Evolutionary conservation across 2,888 invertebrate species (phyloP).

Genomic region (Calliscelio sp.): DNA sequence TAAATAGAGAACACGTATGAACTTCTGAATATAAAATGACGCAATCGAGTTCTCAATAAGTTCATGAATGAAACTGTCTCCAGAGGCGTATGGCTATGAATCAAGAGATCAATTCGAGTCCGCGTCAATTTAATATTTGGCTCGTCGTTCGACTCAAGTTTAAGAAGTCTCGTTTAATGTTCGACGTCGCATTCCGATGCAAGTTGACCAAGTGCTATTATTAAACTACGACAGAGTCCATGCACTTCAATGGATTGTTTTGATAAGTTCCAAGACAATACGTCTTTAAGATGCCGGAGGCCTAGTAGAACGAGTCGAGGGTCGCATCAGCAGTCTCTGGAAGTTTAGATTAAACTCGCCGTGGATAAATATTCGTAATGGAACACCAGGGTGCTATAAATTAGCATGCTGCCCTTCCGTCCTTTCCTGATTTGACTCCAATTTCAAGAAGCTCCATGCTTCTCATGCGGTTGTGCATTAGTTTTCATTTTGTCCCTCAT

Average conservation of each 20-base stretch:
- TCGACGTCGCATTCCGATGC: slow-evolving; percentile 21
- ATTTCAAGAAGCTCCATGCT: slow-evolving; percentile 73
- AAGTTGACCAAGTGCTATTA: slow-evolving; percentile 50
- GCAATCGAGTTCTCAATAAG: slow-evolving; percentile 68
- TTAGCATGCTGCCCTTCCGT: slow-evolving; percentile 85
- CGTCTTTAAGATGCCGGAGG: slow-evolving; percentile 84
- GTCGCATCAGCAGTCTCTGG: slow-evolving; percentile 82
- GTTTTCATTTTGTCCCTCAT: slow-evolving; percentile 70
- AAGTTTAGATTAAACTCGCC: slow-evolving; percentile 86
- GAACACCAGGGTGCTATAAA: slow-evolving; percentile 86
- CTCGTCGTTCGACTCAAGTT: slow-evolving; percentile 32
- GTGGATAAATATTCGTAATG: slow-evolving; percentile 86
- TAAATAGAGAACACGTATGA: slow-evolving; percentile 64
- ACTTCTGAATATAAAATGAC: slow-evolving; percentile 66
- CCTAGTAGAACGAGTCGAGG: slow-evolving; percentile 72
- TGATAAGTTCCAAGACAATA: slow-evolving; percentile 85
- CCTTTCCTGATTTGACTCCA: slow-evolving; percentile 78
- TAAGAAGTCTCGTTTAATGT: slow-evolving; percentile 13
- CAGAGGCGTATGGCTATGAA: slow-evolving; percentile 34
- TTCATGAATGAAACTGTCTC: slow-evolving; percentile 68
- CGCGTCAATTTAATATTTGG: slow-evolving; percentile 42
- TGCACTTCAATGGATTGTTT: slow-evolving; percentile 68
- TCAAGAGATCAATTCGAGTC: slow-evolving; percentile 59
- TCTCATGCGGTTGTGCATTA: slow-evolving; percentile 72
- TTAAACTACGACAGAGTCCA: slow-evolving; percentile 23